phyloP scores from a whole-genome alignment of 2,888 invertebrate species.

The Cryptocephalus moraei region DNA sequence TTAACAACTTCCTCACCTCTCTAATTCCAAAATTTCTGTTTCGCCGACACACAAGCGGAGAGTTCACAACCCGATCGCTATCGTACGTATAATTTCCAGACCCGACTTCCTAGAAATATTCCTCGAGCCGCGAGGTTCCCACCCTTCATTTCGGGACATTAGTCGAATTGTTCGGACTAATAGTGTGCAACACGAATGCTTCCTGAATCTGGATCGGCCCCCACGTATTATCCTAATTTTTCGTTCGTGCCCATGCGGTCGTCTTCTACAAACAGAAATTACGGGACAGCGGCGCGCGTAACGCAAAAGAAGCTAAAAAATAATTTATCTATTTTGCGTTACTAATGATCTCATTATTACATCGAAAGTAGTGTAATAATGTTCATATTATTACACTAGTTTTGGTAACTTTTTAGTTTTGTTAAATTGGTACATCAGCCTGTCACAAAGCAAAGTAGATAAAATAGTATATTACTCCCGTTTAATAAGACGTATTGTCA shows the following conservation, averaged over 20 bases:
- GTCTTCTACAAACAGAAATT: constrained; percentile 8
- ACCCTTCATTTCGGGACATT: constrained; percentile 6
- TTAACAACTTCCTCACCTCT: too few species aligned
- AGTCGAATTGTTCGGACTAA: constrained; percentile 6
- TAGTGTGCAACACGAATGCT: constrained; percentile 12
- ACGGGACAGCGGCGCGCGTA: neutral
- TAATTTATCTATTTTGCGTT: too few species aligned
- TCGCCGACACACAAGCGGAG: too few species aligned
- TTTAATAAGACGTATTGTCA: too few species aligned
- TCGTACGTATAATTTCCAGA: constrained; percentile 7
- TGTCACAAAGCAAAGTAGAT: too few species aligned
- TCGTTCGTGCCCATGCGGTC: constrained; percentile 8
- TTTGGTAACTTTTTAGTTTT: too few species aligned
- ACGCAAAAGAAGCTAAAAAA: neutral
- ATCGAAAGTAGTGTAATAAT: too few species aligned
- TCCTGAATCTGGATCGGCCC: constrained; percentile 9
- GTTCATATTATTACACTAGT: too few species aligned
- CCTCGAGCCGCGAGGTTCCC: constrained; percentile 9
- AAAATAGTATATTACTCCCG: too few species aligned
- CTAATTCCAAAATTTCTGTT: too few species aligned
- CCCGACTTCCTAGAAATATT: constrained; percentile 15
- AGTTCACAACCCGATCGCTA: constrained; percentile 1
- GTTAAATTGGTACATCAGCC: too few species aligned
- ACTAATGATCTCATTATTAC: too few species aligned
- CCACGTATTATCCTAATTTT: constrained; percentile 8